A percentile compares a stretch with the other conserved stretches of the same genome.
Evolutionary conservation across 2,888 invertebrate genomes (phyloP).

Genomic region (Scaptomyza caliginosa): DNA sequence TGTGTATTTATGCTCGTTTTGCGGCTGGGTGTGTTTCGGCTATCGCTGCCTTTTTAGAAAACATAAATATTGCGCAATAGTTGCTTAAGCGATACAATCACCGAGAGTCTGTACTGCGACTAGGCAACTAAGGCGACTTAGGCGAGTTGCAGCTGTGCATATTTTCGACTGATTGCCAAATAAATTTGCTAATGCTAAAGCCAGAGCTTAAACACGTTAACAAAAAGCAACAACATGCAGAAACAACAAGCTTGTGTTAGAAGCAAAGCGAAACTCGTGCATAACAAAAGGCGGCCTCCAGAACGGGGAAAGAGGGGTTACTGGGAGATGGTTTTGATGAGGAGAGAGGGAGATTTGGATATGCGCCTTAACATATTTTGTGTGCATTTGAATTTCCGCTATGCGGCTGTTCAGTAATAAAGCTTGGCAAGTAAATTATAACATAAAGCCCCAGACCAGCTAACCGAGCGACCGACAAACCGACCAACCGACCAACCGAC

Average conservation of each 20-base stretch:
- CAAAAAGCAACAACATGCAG: constrained; percentile 11
- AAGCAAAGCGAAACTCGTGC: constrained; percentile 66
- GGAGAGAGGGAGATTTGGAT: background rate
- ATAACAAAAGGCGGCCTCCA: constrained; percentile 55
- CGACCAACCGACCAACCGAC: constrained; percentile 9
- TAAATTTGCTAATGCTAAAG: constrained; percentile 57
- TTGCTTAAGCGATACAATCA: constrained; percentile 62
- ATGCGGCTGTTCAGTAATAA: constrained; percentile 68
- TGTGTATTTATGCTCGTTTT: background rate
- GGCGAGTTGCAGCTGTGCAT: constrained; percentile 68
- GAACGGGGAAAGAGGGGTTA: background rate
- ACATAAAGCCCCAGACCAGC: constrained; percentile 57
- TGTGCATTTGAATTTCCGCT: constrained; percentile 79
- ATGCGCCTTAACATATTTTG: constrained; percentile 66
- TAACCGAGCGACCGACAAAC: constrained; percentile 11
- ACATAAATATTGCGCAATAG: constrained; percentile 67
- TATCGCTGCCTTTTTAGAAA: constrained; percentile 37
- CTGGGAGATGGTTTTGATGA: no score
- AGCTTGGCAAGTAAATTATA: constrained; percentile 74
- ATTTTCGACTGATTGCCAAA: constrained; percentile 70
- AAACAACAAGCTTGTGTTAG: constrained; percentile 52
- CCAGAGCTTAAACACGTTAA: constrained; percentile 19
- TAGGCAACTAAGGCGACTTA: background rate
- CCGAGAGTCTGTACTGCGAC: constrained; percentile 27
- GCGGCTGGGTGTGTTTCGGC: constrained; percentile 57